Evolutionary conservation across 2,888 invertebrate genomes (phyloP), one percentile per base, ranked within the genome.

Genomic region (Archaeoteleia sp.): DNA sequence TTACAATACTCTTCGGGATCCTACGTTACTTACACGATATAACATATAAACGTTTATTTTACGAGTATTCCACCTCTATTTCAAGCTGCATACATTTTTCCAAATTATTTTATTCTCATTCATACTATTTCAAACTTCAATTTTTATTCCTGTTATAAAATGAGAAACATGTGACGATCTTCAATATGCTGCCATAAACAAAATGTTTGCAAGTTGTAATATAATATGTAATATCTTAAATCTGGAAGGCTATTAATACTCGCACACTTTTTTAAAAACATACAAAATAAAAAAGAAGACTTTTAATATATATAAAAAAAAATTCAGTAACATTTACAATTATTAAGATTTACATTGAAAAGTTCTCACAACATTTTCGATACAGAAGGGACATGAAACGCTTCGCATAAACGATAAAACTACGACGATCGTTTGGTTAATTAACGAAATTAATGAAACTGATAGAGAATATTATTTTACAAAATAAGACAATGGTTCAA

Each of bases 381-480:
- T 9, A 61, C 65, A 72, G 49, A 1, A n/a, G 14, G 9, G 20
- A 32, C 32, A 54, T 54, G 23, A 53, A 45, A 49, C 20, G 27
- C 17, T 58, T 35, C 29, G n/a, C n/a, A 14, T 29, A 51, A 51
- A 60, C 12, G 23, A 23, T 49, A 20, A 6, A 30, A 46, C n/a
- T 39, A 25, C 23, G 42, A 17, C 27, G 39, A 10, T 43, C 43
- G 34, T 8, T 39, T 43, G 37, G 53, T 62, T 62, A 62, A 58
- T 43, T 58, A 42, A 62, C 23, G 32, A 46, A 30, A 27, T 51
- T 45, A 40, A 17, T 46, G 25, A 46, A 35, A 7, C 7, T 49
- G 48, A 51, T 55, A 39, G 39, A 45, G 32, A 29, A 42, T 55
- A 53, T 57, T 67, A 67, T 53, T 40, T 51, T 57, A 67, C 61